Base-by-base conservation (phyloP, 2,113 vertebrate species). In the Megalops atlanticus region DNA sequence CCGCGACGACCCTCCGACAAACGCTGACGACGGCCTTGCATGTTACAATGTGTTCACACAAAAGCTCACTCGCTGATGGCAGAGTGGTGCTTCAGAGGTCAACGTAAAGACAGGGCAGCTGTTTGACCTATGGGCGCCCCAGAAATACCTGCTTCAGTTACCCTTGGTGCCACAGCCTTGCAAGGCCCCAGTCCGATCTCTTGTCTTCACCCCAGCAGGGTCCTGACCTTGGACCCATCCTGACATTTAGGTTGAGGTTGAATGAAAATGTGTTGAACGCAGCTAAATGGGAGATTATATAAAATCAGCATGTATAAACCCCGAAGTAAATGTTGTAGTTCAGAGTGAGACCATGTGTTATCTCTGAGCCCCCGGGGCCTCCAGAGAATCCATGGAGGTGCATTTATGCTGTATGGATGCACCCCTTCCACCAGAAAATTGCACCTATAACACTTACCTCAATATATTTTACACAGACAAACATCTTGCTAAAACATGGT, bases 251-350 rank as follows among this genome's bases (percentile, higher is more conserved):
- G 2, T 49, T 33, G 39, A 21, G 27, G 76, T 27, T 33, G 43
- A 27, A 24, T 11, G n/a, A 2, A n/a, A 35, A 58, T 33, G 43
- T 31, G 27, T 52, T 18, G 33, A 18, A 2, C 31, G 4, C 36
- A 78, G 49, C 21, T 36, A 52, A 78, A n/a, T 35, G 6, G 15
- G 40, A 72, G 75, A 36, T 15, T 38, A 77, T 15, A 74, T 40
- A n/a, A 52, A 73, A 78, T 71, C 76, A 64, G 14, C 39, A 39
- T 72, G 31, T 45, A 71, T 49, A 43, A 36, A 64, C 24, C 81
- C 45, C 64, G 4, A 18, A 11, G 36, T n/a, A 54, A 73, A n/a
- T 24, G 39, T 35, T 16, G 4, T 7, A 10, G 38, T 8, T 18
- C 16, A 72, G 45, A 36, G n/a, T 58, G 45, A 39, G 36, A 79